Base-by-base conservation (phyloP, 2,797 vertebrate species). In the Neosilurus mollespiculum region DNA sequence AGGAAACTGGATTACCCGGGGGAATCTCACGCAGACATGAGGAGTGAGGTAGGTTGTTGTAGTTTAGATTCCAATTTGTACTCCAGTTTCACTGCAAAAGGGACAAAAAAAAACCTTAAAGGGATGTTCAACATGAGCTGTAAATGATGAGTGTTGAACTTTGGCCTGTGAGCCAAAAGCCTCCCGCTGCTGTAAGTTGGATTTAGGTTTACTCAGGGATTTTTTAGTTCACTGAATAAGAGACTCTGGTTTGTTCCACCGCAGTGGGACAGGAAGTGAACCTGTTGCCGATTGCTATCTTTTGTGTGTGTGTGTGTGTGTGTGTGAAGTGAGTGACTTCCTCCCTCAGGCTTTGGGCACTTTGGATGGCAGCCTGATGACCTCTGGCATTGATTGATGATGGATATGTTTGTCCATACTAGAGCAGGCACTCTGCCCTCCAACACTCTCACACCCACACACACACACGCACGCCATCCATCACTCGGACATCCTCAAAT, bases 391-490 rank as follows among this genome's bases (percentile, higher is more conserved):
- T 75, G 81, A 86, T 81, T 20, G 30, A 64, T 83, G 30, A 53
- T 22, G 58, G 72, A 78, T 79, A 58, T 78, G 81, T 75, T 81
- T 69, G 66, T 80, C 76, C 34, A 9, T 82, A 69, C 84, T 80
- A 86, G 70, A 80, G 49, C 70, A 80, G 64, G 30, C 77, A 59
- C n/a, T 80, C 75, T 70, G 54, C 70, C 64, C 61, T 73, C 53
- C 15, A 43, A 53, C 53, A 37, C 54, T 43, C 43, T 64, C 76
- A 53, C 75, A 78, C 77, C 69, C 70, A 76, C 78, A 75, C 78
- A 67, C 64, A 75, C 71, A 65, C 75, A 56, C 54, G 83, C 70
- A 34, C 59, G 49, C 58, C 78, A 86, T 89, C 80, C 78, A 69
- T 88, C 85, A 87, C 69, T 76, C 5, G 2, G 67, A 85, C 66